These are phyloP conservation scores for Oenanthe melanoleuca DNA, from an alignment of 2,113 vertebrate species.

Conservation along the genomic window DNA sequence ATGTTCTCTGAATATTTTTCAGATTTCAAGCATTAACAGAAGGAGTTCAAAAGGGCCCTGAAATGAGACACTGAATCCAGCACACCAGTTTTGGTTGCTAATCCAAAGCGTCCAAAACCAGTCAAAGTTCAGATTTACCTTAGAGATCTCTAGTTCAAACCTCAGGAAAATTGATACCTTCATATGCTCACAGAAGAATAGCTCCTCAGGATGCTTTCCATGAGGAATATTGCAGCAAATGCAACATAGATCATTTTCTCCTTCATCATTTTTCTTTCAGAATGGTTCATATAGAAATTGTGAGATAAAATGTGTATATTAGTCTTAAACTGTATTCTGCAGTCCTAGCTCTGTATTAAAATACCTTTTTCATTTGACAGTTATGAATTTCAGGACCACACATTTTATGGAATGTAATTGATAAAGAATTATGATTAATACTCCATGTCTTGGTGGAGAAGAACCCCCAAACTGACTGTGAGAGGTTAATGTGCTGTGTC, in stretches of 20 bases:
- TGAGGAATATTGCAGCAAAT: not conserved
- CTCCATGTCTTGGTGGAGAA: not conserved
- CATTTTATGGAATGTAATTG: not conserved
- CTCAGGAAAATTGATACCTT: not conserved
- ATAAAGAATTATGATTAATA: constrained; percentile 42
- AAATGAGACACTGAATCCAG: not conserved
- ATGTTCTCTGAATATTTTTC: not conserved
- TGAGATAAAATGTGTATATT: not conserved
- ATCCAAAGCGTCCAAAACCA: not conserved
- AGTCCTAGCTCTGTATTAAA: not conserved
- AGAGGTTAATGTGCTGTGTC: constrained; percentile 14
- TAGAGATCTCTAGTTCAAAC: not conserved
- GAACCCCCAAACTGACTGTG: not conserved
- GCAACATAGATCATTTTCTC: not conserved
- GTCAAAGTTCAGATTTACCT: not conserved
- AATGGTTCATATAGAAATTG: not conserved
- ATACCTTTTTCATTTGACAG: not conserved
- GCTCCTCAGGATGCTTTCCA: not conserved
- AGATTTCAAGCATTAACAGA: not conserved
- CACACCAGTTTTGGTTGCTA: not conserved
- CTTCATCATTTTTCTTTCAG: not conserved
- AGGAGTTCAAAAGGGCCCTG: not conserved
- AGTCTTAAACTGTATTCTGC: not conserved
- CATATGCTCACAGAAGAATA: not conserved
- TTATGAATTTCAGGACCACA: not conserved